Evolutionary conservation across 2,888 invertebrate genomes (phyloP), one percentile per base, ranked within the genome.

Genomic region (Mythimna ferrago): DNA sequence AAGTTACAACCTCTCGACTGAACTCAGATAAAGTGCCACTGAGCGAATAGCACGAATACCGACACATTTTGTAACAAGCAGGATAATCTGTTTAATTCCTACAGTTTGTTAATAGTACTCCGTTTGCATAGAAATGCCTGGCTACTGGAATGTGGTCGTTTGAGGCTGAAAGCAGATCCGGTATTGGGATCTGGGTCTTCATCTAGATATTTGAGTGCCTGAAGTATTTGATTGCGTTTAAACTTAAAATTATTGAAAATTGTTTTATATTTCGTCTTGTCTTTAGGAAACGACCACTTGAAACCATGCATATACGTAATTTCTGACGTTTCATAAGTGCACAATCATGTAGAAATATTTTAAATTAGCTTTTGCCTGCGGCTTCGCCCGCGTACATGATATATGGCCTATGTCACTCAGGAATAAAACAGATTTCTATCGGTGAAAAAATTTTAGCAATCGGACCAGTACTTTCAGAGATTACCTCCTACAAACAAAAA

Each of bases 21-120:
- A 70, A 44, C 74, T 67, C 69, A 66, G 83, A 78, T 78, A 83
- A 72, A 71, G 69, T 70, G 76, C 72, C 76, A 74, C 83, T 67
- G 74, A 81, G 70, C 71, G 67, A 78, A 84, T 73, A 70, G 70
- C 53, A 48, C 61, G 71, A 77, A 85, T 79, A 62, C 79, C 71
- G 57, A 64, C 70, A 80, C 72, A 85, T 79, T 83, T 79, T 77
- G 77, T 81, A 83, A 76, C 26, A 51, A 58, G 51, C 62, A 19
- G 66, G 69, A 63, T 66, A 64, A 81, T 75, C 74, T 65, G 71
- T 71, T 71, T 79, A 62, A 70, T 82, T 71, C 58, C 35, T 69
- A 41, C 7, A 57, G 51, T 78, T 78, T 54, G 38, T 51, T 78
- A 68, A 74, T 74, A 74, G 53, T 54, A 53, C 11, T 32, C 53